phyloP scores from a whole-genome alignment of 2,113 vertebrate species.

The Epinephelus moara region DNA sequence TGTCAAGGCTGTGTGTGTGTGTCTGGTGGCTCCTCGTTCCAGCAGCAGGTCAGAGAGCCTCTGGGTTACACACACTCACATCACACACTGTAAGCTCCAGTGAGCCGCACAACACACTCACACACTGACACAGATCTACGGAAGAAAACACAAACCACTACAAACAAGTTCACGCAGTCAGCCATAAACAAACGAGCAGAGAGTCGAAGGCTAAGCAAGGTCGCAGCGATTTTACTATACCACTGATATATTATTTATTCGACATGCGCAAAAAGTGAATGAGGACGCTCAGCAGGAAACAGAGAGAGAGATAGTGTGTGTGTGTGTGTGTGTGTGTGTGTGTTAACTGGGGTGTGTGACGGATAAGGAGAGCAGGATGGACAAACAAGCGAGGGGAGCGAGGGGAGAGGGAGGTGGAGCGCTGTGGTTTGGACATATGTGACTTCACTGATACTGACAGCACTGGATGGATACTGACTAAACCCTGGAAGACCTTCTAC shows the following conservation, averaged over 20 bases:
- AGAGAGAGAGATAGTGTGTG: not conserved
- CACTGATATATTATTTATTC: slow-evolving; percentile 28
- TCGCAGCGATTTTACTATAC: slow-evolving; percentile 14
- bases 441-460: slow-evolving; percentile 46
- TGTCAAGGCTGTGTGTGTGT: slow-evolving; percentile 13
- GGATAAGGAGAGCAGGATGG: slow-evolving; percentile 36
- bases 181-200: slow-evolving; percentile 27
- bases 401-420: not conserved
- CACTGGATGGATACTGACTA: slow-evolving; percentile 17
- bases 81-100: slow-evolving; percentile 39
- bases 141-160: slow-evolving; percentile 11
- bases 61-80: slow-evolving; percentile 41
- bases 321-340: too few relatives aligned
- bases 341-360: slow-evolving; percentile 7
- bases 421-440: slow-evolving; percentile 33
- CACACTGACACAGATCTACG: slow-evolving; percentile 64
- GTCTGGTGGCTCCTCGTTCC: slow-evolving; percentile 13
- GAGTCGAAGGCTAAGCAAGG: slow-evolving; percentile 10
- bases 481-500: slow-evolving; percentile 26
- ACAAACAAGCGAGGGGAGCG: slow-evolving; percentile 17
- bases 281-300: slow-evolving; percentile 4
- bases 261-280: slow-evolving; percentile 18
- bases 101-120: slow-evolving; percentile 39
- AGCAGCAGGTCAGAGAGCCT: slow-evolving; percentile 42
- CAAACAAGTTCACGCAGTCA: slow-evolving; percentile 37